Conservation (phyloP, 2,888 invertebrate genomes). For the Agonopterix arenella region DNA sequence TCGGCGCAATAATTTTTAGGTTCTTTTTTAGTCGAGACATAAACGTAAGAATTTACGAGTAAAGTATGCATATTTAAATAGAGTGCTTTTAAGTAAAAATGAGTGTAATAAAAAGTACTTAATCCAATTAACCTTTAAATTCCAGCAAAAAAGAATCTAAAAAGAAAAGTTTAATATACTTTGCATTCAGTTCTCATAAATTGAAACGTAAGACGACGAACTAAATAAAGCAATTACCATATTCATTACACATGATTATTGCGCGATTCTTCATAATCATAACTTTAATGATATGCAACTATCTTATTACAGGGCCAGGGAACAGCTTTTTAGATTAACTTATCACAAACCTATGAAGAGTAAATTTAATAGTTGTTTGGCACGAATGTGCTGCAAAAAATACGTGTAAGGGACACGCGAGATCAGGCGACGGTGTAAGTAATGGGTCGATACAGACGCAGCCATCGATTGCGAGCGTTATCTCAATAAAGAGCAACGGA, state of each 20-base stretch:
- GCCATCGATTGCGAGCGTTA: slow-evolving; percentile 66
- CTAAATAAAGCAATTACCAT: slow-evolving; percentile 26
- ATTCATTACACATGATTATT: slow-evolving; percentile 24
- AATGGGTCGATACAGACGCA: slow-evolving; percentile 50
- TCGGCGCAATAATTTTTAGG: too few relatives aligned
- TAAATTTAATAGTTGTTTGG: slow-evolving; percentile 53
- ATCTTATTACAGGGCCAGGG: slow-evolving; percentile 9
- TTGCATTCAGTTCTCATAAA: too few relatives aligned
- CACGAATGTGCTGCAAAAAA: slow-evolving; percentile 58
- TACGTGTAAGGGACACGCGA: slow-evolving; percentile 57
- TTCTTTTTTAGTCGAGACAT: too few relatives aligned
- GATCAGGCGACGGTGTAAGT: slow-evolving; percentile 60
- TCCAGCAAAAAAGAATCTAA: too few relatives aligned
- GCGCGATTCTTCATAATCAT: slow-evolving; percentile 17
- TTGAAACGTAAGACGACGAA: neutral
- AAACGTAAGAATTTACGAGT: too few relatives aligned
- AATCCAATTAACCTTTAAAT: too few relatives aligned
- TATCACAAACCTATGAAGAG: slow-evolving; percentile 38
- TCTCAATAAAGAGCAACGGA: slow-evolving; percentile 75
- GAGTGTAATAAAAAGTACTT: too few relatives aligned
- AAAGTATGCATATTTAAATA: too few relatives aligned
- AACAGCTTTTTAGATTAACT: slow-evolving; percentile 52
- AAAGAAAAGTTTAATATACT: too few relatives aligned
- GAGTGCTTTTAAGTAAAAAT: too few relatives aligned
- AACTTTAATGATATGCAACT: slow-evolving; percentile 13